These are phyloP conservation scores for Psilopsiagon aymara DNA, from an alignment of 2,113 vertebrate genomes.

Conservation along the genomic window DNA sequence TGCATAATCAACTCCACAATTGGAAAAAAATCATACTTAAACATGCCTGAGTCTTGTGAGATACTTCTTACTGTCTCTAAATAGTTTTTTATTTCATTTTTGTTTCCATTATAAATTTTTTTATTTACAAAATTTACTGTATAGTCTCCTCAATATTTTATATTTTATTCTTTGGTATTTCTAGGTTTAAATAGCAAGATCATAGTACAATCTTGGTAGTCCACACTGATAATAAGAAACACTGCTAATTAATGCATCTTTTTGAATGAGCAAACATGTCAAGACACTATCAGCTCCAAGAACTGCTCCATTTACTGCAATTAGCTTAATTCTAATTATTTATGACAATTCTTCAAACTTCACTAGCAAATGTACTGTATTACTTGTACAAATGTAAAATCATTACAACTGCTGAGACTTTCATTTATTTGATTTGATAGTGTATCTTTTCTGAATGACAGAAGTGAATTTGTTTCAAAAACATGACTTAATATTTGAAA, in stretches of 20 bases:
- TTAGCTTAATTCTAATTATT: not conserved
- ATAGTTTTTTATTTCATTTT: not conserved
- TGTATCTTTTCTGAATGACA: not conserved
- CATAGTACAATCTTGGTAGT: not conserved
- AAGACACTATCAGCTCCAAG: not conserved
- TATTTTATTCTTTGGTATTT: not conserved
- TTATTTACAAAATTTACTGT: not conserved
- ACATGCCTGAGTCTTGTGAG: not conserved
- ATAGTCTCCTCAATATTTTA: not conserved
- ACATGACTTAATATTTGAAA: not conserved
- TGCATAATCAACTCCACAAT: not conserved
- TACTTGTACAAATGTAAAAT: not conserved
- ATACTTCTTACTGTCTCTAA: not conserved
- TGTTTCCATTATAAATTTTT: not conserved
- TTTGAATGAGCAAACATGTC: not conserved
- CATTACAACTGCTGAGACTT: not conserved
- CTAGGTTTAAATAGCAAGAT: not conserved
- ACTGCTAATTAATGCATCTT: not conserved
- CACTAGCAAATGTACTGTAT: not conserved
- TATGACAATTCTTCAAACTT: not conserved
- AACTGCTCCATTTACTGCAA: not conserved
- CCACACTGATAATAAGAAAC: not conserved
- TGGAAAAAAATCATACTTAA: not conserved
- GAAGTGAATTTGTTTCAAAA: not conserved
- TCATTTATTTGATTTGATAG: not conserved